Conservation (phyloP, 1,140 invertebrate genomes). For the Aphis craccivora region DNA sequence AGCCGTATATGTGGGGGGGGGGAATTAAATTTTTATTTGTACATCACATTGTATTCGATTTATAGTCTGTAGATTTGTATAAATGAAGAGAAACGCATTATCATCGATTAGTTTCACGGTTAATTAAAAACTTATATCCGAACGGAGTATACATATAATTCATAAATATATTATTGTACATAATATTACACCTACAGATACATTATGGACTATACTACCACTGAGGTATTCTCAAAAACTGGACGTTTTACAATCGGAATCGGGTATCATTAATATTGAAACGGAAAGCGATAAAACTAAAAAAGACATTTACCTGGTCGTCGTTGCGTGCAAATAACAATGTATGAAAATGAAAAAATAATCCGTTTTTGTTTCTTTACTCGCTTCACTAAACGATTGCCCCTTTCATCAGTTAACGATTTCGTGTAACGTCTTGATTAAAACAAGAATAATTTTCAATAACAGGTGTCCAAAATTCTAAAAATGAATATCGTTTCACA, state of each 20-base stretch:
- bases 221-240: not conserved
- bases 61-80: not conserved
- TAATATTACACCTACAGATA: not conserved
- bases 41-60: not conserved
- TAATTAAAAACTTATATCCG: not conserved
- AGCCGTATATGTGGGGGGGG: too few species aligned
- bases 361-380: not conserved
- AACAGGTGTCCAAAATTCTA: not conserved
- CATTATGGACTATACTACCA: not conserved
- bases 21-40: not conserved
- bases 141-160: not conserved
- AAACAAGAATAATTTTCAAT: not conserved
- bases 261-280: not conserved
- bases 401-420: not conserved
- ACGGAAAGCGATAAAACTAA: not conserved
- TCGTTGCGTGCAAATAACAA: not conserved
- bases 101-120: not conserved
- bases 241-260: not conserved
- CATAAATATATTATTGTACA: too few species aligned
- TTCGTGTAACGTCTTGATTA: not conserved
- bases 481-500: not conserved
- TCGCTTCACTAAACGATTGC: not conserved
- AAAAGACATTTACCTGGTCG: not conserved
- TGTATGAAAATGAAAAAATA: not conserved
- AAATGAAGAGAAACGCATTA: not conserved